Base-by-base conservation (phyloP, 2,888 invertebrate genomes). In the Hipparchia semele region DNA sequence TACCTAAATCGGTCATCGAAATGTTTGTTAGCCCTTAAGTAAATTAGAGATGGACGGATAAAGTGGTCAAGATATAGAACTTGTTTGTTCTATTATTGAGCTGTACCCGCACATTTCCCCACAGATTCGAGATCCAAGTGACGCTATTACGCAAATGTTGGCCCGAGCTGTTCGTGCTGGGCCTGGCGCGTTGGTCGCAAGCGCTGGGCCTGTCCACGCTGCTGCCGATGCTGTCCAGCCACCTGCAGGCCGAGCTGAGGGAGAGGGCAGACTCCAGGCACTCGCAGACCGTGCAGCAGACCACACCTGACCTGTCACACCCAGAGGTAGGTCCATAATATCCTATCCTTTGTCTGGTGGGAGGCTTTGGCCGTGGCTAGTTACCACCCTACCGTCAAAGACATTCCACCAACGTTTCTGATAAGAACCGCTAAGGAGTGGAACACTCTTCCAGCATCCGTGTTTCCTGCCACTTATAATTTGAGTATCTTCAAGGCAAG, bases 141-240 rank as follows among this genome's bases (percentile, higher is more conserved):
- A 95, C 96, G 0, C 90, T 99, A 59, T 95, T 99, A 76, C 96
- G 97, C 85, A 96, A 96, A 71, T 97, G 98, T 82, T 99, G 99
- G 99, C 96, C 98, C 74, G 98, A 99, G 85, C 88, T 99, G 75
- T 98, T 99, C 87, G 96, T 97, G 1, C 94, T 99, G 53, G 99
- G 99, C 0, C 94, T 99, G 77, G 97, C 98, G 10, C 98, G 99
- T 90, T 97, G 97, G 85, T 95, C 97, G 0, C 95, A 77, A 23
- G 95, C 96, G 46, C 93, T 98, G 81, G 96, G 97, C 8, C 95
- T 99, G 75, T 93, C 96, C 70, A 96, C 97, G 69, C 97, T 99
- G 80, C 94, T 99, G 79, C 96, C 97, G 46, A 97, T 97, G 76
- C 96, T 98, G 85, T 95, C 97, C 72, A 96, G 95, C 83, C 98